Percentiles rank a stretch among this genome's conserved stretches.
Evolutionary conservation across 2,888 invertebrate genomes (phyloP).

Genomic region (Gisinianus flammeolus): DNA sequence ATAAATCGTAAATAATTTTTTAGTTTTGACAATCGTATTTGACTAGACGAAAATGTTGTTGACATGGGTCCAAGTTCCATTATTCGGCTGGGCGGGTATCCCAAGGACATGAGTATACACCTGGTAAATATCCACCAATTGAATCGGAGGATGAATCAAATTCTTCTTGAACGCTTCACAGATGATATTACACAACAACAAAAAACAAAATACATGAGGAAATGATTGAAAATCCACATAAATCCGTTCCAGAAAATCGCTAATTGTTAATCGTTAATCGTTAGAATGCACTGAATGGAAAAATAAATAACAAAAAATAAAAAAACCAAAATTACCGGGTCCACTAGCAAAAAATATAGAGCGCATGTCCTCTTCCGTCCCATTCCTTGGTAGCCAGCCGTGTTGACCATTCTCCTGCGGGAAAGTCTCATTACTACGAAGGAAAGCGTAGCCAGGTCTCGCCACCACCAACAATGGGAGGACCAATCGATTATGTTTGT

Average conservation of each 20-base stretch:
- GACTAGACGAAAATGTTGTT: conserved; percentile 47
- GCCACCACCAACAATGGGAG: conserved; percentile 49
- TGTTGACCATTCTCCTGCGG: conserved; percentile 53
- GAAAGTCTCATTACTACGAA: conserved; percentile 47
- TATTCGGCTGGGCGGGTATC: conserved; percentile 61
- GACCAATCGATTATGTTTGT: conserved; percentile 62
- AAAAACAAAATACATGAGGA: neutral
- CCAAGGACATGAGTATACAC: conserved; percentile 63
- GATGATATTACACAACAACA: no score
- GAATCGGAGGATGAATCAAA: conserved; percentile 61
- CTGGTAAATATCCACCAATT: conserved; percentile 64
- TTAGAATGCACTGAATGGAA: no score
- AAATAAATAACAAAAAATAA: neutral
- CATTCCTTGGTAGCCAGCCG: conserved; percentile 59
- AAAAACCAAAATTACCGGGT: conserved; percentile 60
- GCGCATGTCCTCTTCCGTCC: conserved; percentile 59
- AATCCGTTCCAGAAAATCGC: no score
- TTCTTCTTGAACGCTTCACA: conserved; percentile 62
- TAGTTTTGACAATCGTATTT: no score
- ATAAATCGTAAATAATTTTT: neutral
- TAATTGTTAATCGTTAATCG: no score
- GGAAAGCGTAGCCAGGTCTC: conserved; percentile 57
- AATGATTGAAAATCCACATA: no score
- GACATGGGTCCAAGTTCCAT: conserved; percentile 60
- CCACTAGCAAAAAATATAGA: conserved; percentile 61